Percentiles rank a stretch among this genome's conserved stretches.
These are phyloP conservation scores for Octomys mimax DNA, from an alignment of 2,797 vertebrate species.

Conservation along the genomic window DNA sequence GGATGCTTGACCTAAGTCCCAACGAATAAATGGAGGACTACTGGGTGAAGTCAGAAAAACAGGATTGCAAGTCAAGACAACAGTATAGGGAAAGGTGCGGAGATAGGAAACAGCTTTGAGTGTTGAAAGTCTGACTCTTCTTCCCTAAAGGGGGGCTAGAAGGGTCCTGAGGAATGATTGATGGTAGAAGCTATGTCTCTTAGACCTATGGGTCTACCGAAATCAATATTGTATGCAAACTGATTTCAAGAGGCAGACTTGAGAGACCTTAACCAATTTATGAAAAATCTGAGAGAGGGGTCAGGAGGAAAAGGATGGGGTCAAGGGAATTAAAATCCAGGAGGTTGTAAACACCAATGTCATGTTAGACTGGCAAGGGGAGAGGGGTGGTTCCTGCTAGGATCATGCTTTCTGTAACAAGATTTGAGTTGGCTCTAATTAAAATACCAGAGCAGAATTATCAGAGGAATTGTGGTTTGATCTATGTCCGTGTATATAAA, in stretches of 20 bases:
- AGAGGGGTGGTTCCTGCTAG: background rate
- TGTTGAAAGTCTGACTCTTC: background rate
- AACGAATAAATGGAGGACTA: background rate
- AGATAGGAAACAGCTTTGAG: background rate
- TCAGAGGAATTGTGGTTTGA: background rate
- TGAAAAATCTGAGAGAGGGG: background rate
- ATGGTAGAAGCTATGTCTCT: background rate
- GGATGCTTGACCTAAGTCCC: background rate
- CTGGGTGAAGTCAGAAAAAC: background rate
- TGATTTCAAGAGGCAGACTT: background rate
- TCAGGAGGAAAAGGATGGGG: background rate
- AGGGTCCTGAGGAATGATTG: background rate
- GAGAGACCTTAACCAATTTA: background rate
- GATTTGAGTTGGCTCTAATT: background rate
- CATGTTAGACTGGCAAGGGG: background rate
- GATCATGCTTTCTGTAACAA: background rate
- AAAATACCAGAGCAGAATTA: background rate
- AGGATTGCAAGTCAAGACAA: background rate
- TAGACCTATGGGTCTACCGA: background rate
- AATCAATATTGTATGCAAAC: background rate
- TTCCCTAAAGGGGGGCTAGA: background rate
- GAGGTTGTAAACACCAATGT: too few relatives aligned
- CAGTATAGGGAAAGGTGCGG: background rate
- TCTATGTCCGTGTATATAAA: background rate
- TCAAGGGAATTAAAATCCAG: background rate